Evolutionary conservation across 2,113 vertebrate genomes (phyloP), one percentile per base, ranked within the genome.

Genomic region (Meriones unguiculatus): DNA sequence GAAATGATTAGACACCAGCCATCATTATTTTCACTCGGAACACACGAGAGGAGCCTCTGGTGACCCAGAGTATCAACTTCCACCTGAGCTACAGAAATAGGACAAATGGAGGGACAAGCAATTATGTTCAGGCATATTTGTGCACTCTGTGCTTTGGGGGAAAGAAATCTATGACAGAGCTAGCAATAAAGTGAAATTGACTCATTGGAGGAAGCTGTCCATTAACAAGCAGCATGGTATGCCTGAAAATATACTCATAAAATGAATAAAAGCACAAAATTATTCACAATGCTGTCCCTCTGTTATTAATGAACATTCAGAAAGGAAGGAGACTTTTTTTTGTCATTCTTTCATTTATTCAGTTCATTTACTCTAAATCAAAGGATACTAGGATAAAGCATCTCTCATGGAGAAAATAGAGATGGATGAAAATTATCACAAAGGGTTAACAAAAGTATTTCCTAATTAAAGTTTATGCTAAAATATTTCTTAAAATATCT

Each of bases 1-100:
- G 30, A 64, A 81, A 89, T 81, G 9, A 90, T 59, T 89, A 59
- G 69, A 18, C 32, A 77, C 14, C 20, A 76, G 28, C 35, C 65
- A n/a, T 95, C 88, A 89, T 65, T 57, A 88, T 70, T 93, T 82
- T 92, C 28, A 92, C 10, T 87, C 15, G 41, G 38, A 32, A 67
- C 35, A 54, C 12, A 35, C 73, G 30, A 70, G 52, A 50, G 8
- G 24, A 30, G 28, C 41, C 28, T 89, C 73, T 30, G 32, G 8
- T 32, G 59, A 82, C 18, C 24, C 41, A 35, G 67, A 89, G 69
- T 50, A 77, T 7, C 52, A 94, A 41, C 41, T 18, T 92, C 14
- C 30, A 77, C 54, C n/a, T 77, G 18, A 85, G 10, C 75, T 88
- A 93, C 20, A 95, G 32, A 91, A 89, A 85, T 62, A 64, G 41